Conservation (phyloP, 2,797 vertebrate species). For the Parotocinclus haroldoi region DNA sequence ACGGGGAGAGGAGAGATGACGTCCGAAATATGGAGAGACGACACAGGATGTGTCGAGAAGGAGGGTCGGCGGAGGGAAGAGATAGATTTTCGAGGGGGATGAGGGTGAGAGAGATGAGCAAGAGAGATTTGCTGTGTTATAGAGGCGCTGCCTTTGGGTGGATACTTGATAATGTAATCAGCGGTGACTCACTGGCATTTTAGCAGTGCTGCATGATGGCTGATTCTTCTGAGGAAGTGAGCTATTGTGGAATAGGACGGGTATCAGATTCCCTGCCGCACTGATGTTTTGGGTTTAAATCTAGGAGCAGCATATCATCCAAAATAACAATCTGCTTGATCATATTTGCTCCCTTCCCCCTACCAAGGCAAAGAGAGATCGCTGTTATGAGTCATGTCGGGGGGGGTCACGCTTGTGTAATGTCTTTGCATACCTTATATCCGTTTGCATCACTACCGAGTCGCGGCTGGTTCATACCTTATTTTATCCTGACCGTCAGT, state of each 20-base stretch:
- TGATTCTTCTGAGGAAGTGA: conserved; percentile 6
- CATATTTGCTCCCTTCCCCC: too few relatives aligned
- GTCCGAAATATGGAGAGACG: conserved; percentile 23
- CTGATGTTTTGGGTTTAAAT: neutral
- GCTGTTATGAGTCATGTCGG: too few relatives aligned
- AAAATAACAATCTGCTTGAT: too few relatives aligned
- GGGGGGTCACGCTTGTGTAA: too few relatives aligned
- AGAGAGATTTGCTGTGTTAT: neutral
- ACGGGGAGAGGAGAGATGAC: conserved; percentile 27
- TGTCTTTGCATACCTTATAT: too few relatives aligned
- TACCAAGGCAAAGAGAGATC: too few relatives aligned
- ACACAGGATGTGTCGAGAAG: conserved; percentile 30
- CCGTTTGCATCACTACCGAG: too few relatives aligned
- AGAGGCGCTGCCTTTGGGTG: too few relatives aligned
- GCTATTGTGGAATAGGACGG: neutral
- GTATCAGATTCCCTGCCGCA: too few relatives aligned
- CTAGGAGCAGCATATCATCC: too few relatives aligned
- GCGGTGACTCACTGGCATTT: conserved; percentile 59
- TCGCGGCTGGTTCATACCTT: too few relatives aligned
- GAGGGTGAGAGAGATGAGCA: neutral
- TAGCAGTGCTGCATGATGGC: conserved; percentile 15
- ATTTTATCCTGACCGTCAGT: too few relatives aligned
- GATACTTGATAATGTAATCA: conserved; percentile 58
- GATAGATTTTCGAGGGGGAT: conserved; percentile 12
- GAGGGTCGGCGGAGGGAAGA: conserved; percentile 12